Evolutionary conservation across 2,888 invertebrate genomes (phyloP), one percentile per base, ranked within the genome.

Genomic region (Lasioglossum zephyrum): DNA sequence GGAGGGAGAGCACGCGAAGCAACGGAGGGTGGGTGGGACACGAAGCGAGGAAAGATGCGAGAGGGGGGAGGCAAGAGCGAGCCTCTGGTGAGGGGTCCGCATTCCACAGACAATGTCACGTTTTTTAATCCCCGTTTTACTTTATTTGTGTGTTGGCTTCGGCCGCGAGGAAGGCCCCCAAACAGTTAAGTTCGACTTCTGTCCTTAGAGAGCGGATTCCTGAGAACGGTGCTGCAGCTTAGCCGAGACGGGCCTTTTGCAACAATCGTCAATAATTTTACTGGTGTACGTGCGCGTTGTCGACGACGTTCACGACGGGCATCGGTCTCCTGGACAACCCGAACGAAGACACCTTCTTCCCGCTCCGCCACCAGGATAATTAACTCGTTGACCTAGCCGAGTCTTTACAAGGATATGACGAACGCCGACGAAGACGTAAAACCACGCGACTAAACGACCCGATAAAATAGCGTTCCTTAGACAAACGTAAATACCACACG

Each of bases 21-120:
- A 78, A 79, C 84, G 86, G 82, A 84, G 88, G 88, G 86, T 79
- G 88, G 81, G 88, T 85, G 84, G 89, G 84, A 70, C n/a, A 75
- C 57, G 84, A 76, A 78, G 81, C 47, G 79, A 81, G 80, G 73
- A 72, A 63, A 82, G 87, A 76, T 74, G 81, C 82, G 90, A 60
- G 78, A 79, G 74, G 69, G 69, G 31, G 31, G 31, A 31, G 31
- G 87, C 79, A 84, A 88, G 70, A 88, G 70, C 69, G 36, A 69
- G 88, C 87, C 78, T 90, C 90, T 87, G 93, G 93, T 92, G 94
- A 93, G 95, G 94, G 93, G 93, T 93, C 94, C 95, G 94, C 95
- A 95, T 94, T 95, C 95, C 95, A 94, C 94, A 93, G 95, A 94
- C 94, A 94, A 94, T 95, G 94, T 94, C 95, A 94, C 94, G 94